Percentiles rank a stretch among this genome's conserved stretches.
Evolutionary conservation across 1,140 invertebrate genomes (phyloP).

Genomic region (Drosophila bipectinata): DNA sequence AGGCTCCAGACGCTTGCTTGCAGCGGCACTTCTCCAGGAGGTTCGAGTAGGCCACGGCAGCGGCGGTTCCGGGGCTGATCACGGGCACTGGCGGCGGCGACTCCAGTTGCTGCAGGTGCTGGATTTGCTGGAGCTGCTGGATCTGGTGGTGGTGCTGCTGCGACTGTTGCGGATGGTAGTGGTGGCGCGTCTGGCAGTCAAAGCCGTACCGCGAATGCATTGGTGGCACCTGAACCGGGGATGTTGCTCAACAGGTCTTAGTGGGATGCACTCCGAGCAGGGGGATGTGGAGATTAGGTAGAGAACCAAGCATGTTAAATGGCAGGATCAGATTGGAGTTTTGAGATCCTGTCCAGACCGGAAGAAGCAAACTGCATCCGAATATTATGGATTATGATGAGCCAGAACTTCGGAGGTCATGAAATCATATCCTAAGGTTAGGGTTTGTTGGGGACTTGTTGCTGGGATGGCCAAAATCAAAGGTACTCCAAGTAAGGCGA

Average conservation of each 20-base stretch:
- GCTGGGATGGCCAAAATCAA: neutral
- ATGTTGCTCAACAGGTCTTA: slow-evolving; percentile 13
- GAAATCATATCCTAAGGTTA: neutral
- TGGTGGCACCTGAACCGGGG: slow-evolving; percentile 63
- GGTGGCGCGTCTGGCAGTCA: slow-evolving; percentile 74
- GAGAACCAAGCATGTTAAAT: neutral
- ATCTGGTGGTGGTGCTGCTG: slow-evolving; percentile 44
- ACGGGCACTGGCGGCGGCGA: slow-evolving; percentile 36
- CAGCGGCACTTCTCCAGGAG: slow-evolving; percentile 79
- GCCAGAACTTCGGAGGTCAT: neutral
- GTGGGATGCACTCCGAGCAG: neutral
- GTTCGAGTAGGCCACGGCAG: slow-evolving; percentile 56
- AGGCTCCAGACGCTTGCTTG: slow-evolving; percentile 45
- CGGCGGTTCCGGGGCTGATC: slow-evolving; percentile 28
- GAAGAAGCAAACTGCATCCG: no score
- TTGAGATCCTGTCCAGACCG: no score
- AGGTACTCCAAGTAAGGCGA: neutral
- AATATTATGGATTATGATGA: neutral
- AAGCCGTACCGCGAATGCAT: slow-evolving; percentile 82
- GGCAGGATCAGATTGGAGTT: neutral
- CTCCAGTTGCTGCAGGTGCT: slow-evolving; percentile 40
- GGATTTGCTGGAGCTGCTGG: slow-evolving; percentile 38
- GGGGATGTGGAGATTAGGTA: neutral
- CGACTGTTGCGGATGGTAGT: slow-evolving; percentile 45
- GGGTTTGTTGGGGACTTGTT: neutral